Conservation (phyloP, 2,113 vertebrate species). For the Pycnonotus jocosus region DNA sequence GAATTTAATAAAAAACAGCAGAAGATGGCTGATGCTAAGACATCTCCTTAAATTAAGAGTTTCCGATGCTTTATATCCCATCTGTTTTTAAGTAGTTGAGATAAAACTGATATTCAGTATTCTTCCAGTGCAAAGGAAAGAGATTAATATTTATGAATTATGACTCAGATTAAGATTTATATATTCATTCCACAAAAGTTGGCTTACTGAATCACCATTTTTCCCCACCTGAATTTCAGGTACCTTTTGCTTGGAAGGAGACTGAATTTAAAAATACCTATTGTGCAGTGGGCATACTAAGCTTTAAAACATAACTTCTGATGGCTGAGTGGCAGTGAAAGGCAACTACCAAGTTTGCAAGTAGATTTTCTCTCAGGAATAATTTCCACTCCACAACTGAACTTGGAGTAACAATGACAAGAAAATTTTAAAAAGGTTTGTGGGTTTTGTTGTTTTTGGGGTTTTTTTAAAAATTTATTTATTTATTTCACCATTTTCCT, state of each 20-base stretch:
- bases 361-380: background rate
- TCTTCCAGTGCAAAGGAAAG: background rate
- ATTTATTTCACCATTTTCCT: background rate
- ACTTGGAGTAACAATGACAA: background rate
- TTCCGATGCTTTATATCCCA: background rate
- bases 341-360: background rate
- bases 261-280: constrained; percentile 21
- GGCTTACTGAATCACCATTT: constrained; percentile 26
- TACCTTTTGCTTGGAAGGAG: constrained; percentile 19
- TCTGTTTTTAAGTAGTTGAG: background rate
- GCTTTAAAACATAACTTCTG: background rate
- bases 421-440: background rate
- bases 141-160: constrained; percentile 53
- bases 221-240: constrained; percentile 1
- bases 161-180: constrained; percentile 52
- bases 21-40: background rate
- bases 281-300: background rate
- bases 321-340: background rate
- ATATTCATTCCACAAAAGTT: constrained; percentile 13
- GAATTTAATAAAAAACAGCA: background rate
- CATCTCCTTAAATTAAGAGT: background rate
- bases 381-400: background rate
- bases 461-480: background rate
- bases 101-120: background rate
- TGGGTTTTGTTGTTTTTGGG: too few species aligned